Percentiles rank a stretch among this genome's conserved stretches.
Evolutionary conservation across 1,140 invertebrate genomes (phyloP).

Genomic region (Ceratoteleas bidentatus): DNA sequence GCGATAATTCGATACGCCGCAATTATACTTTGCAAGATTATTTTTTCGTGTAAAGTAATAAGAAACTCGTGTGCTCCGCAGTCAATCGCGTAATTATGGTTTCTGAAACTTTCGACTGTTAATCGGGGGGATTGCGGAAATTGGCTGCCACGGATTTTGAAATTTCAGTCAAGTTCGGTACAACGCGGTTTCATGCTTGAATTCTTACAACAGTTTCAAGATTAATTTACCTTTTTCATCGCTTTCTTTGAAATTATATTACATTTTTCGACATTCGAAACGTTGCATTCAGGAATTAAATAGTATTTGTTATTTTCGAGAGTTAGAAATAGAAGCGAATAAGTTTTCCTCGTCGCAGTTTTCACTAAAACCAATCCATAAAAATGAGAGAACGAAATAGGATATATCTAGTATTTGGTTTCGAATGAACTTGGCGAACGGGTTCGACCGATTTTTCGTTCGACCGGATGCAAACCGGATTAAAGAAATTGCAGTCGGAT

Average conservation of each 20-base stretch:
- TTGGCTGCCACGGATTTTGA: not conserved
- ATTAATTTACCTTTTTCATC: too few relatives aligned
- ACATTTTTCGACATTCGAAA: too few relatives aligned
- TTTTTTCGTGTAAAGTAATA: constrained; percentile 55
- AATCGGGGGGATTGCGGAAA: constrained; percentile 20
- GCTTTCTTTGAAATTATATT: too few relatives aligned
- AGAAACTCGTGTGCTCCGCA: constrained; percentile 48
- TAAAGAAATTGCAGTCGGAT: constrained; percentile 34
- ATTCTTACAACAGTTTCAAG: too few relatives aligned
- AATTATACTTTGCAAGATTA: constrained; percentile 48
- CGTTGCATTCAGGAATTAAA: too few relatives aligned
- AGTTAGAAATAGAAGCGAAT: not conserved
- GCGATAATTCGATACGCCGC: constrained; percentile 59
- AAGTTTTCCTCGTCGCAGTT: not conserved
- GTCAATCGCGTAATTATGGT: constrained; percentile 38
- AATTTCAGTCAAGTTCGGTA: too few relatives aligned
- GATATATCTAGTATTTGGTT: constrained; percentile 42
- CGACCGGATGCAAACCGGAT: constrained; percentile 47
- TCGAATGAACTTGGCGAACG: constrained; percentile 43
- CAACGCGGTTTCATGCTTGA: too few relatives aligned
- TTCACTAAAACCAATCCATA: constrained; percentile 7
- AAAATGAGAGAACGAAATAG: constrained; percentile 28
- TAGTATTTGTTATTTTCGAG: too few relatives aligned
- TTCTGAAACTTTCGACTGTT: constrained; percentile 33
- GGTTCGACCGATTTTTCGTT: constrained; percentile 32